These are phyloP conservation scores for Temnothorax nylanderi DNA, from an alignment of 1,140 invertebrate species.

Conservation along the genomic window DNA sequence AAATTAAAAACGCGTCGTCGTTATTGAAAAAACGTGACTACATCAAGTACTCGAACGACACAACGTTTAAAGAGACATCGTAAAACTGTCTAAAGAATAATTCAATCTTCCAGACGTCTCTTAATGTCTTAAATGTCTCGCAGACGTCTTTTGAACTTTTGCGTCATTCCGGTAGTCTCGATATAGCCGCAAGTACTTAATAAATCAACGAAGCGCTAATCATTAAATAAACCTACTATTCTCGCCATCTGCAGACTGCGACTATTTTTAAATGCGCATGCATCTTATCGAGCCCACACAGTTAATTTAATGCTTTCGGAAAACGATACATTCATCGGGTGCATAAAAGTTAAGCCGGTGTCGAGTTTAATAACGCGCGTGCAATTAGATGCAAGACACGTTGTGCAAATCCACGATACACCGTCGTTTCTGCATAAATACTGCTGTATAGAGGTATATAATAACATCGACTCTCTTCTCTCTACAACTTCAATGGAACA, in stretches of 20 bases:
- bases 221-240: background rate
- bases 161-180: background rate
- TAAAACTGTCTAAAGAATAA: background rate
- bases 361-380: conserved; percentile 54
- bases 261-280: background rate
- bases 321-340: background rate
- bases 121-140: conserved; percentile 2
- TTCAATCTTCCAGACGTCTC: background rate
- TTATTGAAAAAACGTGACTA: conserved; percentile 35
- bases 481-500: conserved; percentile 70
- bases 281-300: background rate
- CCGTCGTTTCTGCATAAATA: background rate
- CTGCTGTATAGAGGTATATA: conserved; percentile 34
- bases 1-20: conserved; percentile 37
- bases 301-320: background rate
- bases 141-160: background rate
- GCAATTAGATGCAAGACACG: conserved; percentile 64
- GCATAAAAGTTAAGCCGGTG: conserved; percentile 42
- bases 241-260: background rate
- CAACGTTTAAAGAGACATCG: background rate
- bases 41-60: background rate
- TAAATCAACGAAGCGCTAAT: background rate
- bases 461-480: conserved; percentile 64
- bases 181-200: background rate
- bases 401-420: conserved; percentile 62